Conservation (phyloP, 2,113 vertebrate species). For the Scytalopus superciliaris region DNA sequence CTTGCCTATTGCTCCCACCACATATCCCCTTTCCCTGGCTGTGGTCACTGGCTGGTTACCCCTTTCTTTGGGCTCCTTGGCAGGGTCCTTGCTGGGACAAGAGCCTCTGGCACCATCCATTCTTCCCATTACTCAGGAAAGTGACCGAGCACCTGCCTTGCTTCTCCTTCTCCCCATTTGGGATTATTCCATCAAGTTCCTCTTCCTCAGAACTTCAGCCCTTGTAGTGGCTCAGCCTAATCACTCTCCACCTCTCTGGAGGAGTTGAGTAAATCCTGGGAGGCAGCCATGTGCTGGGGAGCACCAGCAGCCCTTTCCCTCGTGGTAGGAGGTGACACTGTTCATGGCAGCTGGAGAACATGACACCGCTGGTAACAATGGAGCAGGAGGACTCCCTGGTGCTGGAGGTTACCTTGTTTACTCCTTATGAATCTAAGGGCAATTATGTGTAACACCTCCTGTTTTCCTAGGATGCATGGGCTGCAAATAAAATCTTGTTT, state of each 20-base stretch:
- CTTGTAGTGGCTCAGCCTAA: neutral
- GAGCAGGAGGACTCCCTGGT: neutral
- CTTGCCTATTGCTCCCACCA: accelerated
- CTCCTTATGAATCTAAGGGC: neutral
- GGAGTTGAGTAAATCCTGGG: neutral
- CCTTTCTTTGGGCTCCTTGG: neutral
- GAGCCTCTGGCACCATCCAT: neutral
- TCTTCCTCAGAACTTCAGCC: neutral
- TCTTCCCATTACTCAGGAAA: neutral
- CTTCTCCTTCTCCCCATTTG: neutral
- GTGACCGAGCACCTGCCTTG: accelerated
- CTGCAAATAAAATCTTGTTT: slow-evolving; percentile 22
- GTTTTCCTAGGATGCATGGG: neutral
- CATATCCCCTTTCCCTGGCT: accelerated
- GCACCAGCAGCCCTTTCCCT: neutral
- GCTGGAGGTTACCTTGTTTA: neutral
- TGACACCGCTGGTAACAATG: neutral
- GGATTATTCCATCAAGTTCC: neutral
- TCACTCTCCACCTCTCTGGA: neutral
- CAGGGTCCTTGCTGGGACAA: neutral
- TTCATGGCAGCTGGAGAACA: neutral
- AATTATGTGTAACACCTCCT: neutral
- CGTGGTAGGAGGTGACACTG: neutral
- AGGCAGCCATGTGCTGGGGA: accelerated
- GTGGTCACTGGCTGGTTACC: accelerated